Percentiles rank a stretch among this genome's conserved stretches.
Conservation (phyloP, 2,113 vertebrate species). For the Xiphorhynchus elegans region DNA sequence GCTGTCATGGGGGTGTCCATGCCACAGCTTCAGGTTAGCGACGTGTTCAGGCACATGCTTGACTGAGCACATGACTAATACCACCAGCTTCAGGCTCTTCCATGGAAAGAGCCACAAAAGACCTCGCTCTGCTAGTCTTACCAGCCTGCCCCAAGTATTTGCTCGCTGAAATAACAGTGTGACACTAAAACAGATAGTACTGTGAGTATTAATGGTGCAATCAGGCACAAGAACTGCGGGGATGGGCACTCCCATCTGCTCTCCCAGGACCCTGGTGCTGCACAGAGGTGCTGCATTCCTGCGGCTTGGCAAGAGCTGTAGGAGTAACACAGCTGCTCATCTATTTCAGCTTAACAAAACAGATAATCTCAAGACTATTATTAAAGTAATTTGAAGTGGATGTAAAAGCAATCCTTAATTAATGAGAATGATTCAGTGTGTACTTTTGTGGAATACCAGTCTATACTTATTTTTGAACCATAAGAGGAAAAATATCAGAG, state of each 20-base stretch:
- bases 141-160: not conserved
- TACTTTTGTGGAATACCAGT: slow-evolving; percentile 39
- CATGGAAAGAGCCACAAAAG: not conserved
- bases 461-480: slow-evolving; percentile 56
- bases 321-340: slow-evolving; percentile 43
- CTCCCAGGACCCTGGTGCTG: not conserved
- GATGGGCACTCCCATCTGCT: not conserved
- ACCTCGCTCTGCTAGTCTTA: not conserved
- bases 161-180: not conserved
- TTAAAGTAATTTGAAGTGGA: slow-evolving; percentile 60
- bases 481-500: slow-evolving; percentile 23
- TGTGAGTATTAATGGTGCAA: not conserved
- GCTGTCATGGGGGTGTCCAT: not conserved
- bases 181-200: not conserved
- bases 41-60: not conserved
- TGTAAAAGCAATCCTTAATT: slow-evolving; percentile 53
- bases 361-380: slow-evolving; percentile 61
- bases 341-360: slow-evolving; percentile 53
- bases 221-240: not conserved
- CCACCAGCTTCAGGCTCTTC: not conserved
- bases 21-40: not conserved
- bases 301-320: slow-evolving; percentile 12
- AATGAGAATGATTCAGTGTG: slow-evolving; percentile 61
- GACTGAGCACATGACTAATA: not conserved
- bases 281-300: slow-evolving; percentile 5